Evolutionary conservation across 2,797 vertebrate genomes (phyloP), one percentile per base, ranked within the genome.

Genomic region (Enoplosus armatus): DNA sequence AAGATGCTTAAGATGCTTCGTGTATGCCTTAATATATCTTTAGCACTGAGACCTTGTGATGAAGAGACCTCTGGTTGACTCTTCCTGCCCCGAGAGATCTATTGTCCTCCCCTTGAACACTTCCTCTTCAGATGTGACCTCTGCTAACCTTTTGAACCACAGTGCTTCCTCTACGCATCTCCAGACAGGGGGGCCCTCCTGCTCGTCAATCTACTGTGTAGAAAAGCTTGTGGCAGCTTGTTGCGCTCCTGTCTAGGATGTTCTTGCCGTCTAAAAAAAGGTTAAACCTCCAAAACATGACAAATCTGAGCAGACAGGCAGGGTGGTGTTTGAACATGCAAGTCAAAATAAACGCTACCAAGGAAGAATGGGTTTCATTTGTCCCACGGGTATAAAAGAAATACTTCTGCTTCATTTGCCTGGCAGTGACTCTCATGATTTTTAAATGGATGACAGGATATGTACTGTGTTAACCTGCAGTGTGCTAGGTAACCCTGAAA

Each of bases 51-150:
- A 76, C 3, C 41, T 33, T 18, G 41, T 56, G 59, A 64, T 75
- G 47, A 71, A 45, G 33, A 47, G 74, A 58, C 56, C 78, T 51
- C 50, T 73, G 61, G 37, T 72, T 69, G 60, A 33, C 77, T 63
- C 27, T 62, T 50, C 56, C 56, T 47, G 16, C 12, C 59, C 77
- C 18, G 3, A 35, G 35, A 68, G 48, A 71, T 63, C 31, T 2
- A 67, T 64, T 72, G 62, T 37, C 66, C 35, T 67, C 50, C 43
- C 53, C 48, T 59, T 39, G 27, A 76, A 48, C 22, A 65, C 62
- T 70, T 85, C 61, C 82, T 64, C 61, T 72, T 82, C 55, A 47
- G 43, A 80, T 65, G 15, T 73, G 77, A 85, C 83, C 53, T 47
- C 66, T 72, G 58, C 41, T 47, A 41, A 68, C 79, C 84, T 72